phyloP scores from a whole-genome alignment of 1,140 invertebrate species.

The Aleiodes sp. region DNA sequence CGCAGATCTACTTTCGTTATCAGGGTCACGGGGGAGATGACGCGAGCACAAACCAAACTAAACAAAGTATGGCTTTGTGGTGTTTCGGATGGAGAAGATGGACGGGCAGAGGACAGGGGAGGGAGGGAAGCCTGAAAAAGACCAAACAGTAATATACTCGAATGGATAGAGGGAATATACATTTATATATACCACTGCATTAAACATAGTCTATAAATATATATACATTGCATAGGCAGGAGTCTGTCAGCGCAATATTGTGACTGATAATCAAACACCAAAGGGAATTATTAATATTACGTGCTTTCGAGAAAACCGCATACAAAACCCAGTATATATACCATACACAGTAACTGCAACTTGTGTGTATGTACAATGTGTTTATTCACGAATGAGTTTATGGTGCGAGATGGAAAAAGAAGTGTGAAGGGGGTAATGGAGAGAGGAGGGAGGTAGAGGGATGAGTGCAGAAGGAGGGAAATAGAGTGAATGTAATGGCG shows the following conservation, averaged over 20 bases:
- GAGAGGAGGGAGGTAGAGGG: background rate
- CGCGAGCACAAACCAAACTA: constrained; percentile 33
- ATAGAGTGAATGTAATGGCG: background rate
- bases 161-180: background rate
- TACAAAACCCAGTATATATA: constrained; percentile 15
- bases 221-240: no score
- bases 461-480: no score
- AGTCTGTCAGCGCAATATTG: constrained; percentile 39
- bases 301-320: constrained; percentile 45
- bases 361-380: constrained; percentile 43
- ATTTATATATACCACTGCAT: background rate
- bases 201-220: no score
- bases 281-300: constrained; percentile 54
- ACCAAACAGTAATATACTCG: background rate
- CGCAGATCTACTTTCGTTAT: background rate
- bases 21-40: constrained; percentile 29
- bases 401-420: background rate
- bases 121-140: no score
- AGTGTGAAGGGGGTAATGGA: background rate
- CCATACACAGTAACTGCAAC: background rate
- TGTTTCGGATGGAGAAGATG: background rate
- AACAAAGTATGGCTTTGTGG: constrained; percentile 56
- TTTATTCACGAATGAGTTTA: constrained; percentile 44
- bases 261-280: constrained; percentile 38
- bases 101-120: no score